Conservation (phyloP, 2,888 invertebrate species). For the Neoascia interrupta region DNA sequence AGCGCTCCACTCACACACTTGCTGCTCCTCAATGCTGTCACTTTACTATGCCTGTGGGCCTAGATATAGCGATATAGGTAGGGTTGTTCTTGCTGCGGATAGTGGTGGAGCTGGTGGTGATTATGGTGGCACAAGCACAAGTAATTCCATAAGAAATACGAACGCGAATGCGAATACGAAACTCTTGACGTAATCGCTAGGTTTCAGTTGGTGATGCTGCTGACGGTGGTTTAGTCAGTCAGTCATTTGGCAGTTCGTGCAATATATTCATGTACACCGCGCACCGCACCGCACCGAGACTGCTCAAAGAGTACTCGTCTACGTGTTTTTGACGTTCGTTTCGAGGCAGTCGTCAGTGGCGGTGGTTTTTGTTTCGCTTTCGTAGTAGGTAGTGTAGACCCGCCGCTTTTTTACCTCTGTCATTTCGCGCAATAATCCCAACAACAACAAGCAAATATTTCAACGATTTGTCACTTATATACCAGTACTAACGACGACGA, state of each 20-base stretch:
- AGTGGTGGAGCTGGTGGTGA: constrained; percentile 10
- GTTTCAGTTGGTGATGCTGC: constrained; percentile 62
- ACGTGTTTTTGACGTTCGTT: constrained; percentile 55
- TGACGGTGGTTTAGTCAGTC: constrained; percentile 51
- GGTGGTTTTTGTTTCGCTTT: too few relatives aligned
- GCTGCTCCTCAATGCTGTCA: too few relatives aligned
- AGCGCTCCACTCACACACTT: too few relatives aligned
- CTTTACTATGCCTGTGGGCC: too few relatives aligned
- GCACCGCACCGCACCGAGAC: constrained; percentile 26
- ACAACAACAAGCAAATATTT: constrained; percentile 37
- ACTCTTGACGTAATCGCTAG: constrained; percentile 66
- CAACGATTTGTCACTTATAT: constrained; percentile 47
- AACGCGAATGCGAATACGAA: constrained; percentile 53
- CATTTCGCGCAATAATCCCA: constrained; percentile 37
- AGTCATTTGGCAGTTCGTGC: constrained; percentile 55
- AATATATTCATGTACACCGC: constrained; percentile 32
- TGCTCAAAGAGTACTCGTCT: constrained; percentile 20
- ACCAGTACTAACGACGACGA: too few relatives aligned
- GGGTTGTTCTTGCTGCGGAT: background rate
- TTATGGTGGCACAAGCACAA: constrained; percentile 12
- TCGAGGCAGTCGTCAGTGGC: constrained; percentile 22
- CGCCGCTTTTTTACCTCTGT: constrained; percentile 38
- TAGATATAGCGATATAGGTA: background rate
- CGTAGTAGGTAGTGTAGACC: constrained; percentile 37
- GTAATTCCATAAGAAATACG: too few relatives aligned